A percentile compares a stretch with the other conserved stretches of the same genome.
These are phyloP conservation scores for Sebastes vulpes DNA, from an alignment of 2,797 vertebrate genomes.

Conservation along the genomic window DNA sequence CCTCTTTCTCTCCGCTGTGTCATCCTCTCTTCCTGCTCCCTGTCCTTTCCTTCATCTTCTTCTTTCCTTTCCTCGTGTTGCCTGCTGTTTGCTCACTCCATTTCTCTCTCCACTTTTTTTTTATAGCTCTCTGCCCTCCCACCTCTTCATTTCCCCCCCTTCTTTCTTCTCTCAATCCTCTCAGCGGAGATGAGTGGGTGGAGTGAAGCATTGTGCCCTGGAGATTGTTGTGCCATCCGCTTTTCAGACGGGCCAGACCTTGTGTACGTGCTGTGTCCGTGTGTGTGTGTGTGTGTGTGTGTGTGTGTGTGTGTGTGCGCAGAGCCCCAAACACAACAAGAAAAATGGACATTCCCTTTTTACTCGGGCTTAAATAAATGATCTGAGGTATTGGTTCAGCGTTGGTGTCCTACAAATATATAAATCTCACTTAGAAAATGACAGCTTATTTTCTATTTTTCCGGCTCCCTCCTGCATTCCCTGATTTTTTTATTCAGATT, in stretches of 20 bases:
- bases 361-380: constrained; percentile 50
- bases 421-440: constrained; percentile 68
- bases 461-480: not conserved
- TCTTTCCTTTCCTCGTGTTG: constrained; percentile 19
- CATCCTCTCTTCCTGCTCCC: constrained; percentile 34
- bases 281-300: not conserved
- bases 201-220: constrained; percentile 75
- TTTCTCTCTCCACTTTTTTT: not conserved
- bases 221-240: constrained; percentile 77
- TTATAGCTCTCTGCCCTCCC: constrained; percentile 35
- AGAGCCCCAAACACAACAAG: constrained; percentile 21
- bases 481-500: constrained; percentile 10
- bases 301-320: not conserved
- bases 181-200: constrained; percentile 78
- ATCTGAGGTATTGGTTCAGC: constrained; percentile 53
- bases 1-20: constrained; percentile 54
- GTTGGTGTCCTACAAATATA: constrained; percentile 43
- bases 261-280: constrained; percentile 13
- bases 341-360: constrained; percentile 52
- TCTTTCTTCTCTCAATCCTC: constrained; percentile 52
- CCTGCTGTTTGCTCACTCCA: constrained; percentile 10
- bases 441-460: constrained; percentile 62
- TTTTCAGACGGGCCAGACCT: constrained; percentile 48
- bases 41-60: constrained; percentile 26
- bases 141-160: constrained; percentile 24